These are phyloP conservation scores for Notodonta dromedarius DNA, from an alignment of 2,888 invertebrate species.

Conservation along the genomic window DNA sequence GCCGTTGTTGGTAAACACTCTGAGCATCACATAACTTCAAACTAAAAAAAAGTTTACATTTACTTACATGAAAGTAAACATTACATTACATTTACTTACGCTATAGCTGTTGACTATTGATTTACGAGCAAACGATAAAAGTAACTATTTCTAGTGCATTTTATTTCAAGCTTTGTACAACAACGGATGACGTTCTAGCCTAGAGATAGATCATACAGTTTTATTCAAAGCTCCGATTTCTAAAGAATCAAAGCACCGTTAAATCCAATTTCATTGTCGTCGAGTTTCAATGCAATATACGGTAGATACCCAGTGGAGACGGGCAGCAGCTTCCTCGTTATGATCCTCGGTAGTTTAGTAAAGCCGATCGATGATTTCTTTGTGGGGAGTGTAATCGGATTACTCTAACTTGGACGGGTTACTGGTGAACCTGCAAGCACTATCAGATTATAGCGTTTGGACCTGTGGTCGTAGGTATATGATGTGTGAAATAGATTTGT, in stretches of 20 bases:
- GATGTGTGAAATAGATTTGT: constrained; percentile 6
- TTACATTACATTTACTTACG: too few relatives aligned
- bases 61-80: too few relatives aligned
- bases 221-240: constrained; percentile 2
- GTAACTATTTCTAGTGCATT: too few relatives aligned
- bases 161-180: not conserved
- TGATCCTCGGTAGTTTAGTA: constrained; percentile 46
- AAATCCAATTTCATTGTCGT: constrained; percentile 28
- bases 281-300: constrained; percentile 29
- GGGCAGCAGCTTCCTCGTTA: constrained; percentile 27
- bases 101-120: too few relatives aligned
- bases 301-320: constrained; percentile 16
- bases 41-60: too few relatives aligned
- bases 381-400: constrained; percentile 60
- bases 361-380: constrained; percentile 58
- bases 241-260: constrained; percentile 12
- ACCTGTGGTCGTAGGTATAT: constrained; percentile 17
- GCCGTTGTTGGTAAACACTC: too few relatives aligned
- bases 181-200: not conserved
- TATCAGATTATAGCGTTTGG: constrained; percentile 33
- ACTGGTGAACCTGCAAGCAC: constrained; percentile 45
- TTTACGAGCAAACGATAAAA: too few relatives aligned
- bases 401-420: constrained; percentile 55
- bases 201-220: not conserved
- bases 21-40: too few relatives aligned